Percentiles rank a stretch among this genome's conserved stretches.
Evolutionary conservation across 2,888 invertebrate genomes (phyloP).

Genomic region (Chrysolina haemoptera): DNA sequence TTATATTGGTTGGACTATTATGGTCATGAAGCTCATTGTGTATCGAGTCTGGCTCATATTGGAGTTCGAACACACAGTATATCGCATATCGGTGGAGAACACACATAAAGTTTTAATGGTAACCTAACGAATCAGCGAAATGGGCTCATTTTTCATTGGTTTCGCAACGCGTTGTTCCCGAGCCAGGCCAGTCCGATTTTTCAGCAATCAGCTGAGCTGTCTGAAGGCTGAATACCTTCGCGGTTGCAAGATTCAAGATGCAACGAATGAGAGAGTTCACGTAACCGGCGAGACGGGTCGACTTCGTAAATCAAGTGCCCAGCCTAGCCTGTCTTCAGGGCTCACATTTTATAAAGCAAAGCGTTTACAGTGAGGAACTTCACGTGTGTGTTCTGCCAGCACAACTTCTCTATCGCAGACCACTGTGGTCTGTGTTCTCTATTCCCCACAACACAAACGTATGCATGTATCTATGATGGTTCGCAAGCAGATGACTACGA

Average conservation of each 20-base stretch:
- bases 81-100: neutral
- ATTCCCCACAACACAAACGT: neutral
- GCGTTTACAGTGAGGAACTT: neutral
- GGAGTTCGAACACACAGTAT: too few species aligned
- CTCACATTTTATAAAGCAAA: conserved; percentile 12
- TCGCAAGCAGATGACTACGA: too few species aligned
- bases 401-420: too few species aligned
- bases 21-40: too few species aligned
- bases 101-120: neutral
- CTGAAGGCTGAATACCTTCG: conserved; percentile 34
- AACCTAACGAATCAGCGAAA: conserved; percentile 18
- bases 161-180: conserved; percentile 19
- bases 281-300: conserved; percentile 50
- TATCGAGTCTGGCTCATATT: too few species aligned
- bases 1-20: too few species aligned
- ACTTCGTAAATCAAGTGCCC: conserved; percentile 47
- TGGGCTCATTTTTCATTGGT: conserved; percentile 23
- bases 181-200: conserved; percentile 21
- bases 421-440: too few species aligned
- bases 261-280: conserved; percentile 51
- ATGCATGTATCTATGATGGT: too few species aligned
- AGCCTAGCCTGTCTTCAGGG: conserved; percentile 37
- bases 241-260: conserved; percentile 42
- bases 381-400: neutral
- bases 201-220: conserved; percentile 34